Base-by-base conservation (phyloP, 1,140 invertebrate species). In the Drosophila takahashii region DNA sequence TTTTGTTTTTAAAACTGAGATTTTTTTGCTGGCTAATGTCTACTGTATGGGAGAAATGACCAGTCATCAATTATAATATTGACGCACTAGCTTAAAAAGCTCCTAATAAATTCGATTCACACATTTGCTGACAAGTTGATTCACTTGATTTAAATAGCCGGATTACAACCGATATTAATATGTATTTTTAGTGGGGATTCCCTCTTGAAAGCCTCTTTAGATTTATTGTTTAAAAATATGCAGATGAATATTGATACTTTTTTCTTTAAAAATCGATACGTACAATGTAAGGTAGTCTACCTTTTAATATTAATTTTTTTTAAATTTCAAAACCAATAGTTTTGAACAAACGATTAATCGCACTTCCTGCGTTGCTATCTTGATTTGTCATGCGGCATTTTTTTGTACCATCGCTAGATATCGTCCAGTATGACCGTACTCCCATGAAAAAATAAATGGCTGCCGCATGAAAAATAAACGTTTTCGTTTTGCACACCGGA, bases 381-480 rank as follows among this genome's bases (percentile, higher is more conserved):
- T 47, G 18, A 27, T 8, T 41, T 2, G 0, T 10, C 29, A 29
- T 64, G 44, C 34, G 41, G 34, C 7, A 42, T 56, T 42, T 18
- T 58, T 37, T n/a, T 11, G 13, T 29, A 39, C 44, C 58, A 41
- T 27, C 41, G 11, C 58, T 72, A 65, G 53, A 73, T 34, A 44
- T 22, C 8, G 15, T 18, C 29, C 29, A 32, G 29, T 32, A 32
- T 32, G 29, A 37, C 41, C 58, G 26, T 15, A 10, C 45, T 73
- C 6, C 2, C 8, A 9, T 32, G 29, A 32, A 64, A 58, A 77
- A 85, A 86, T 86, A 77, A 86, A 86, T 86, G 83, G 84, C 83
- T 87, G 83, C 83, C 83, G 85, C 80, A 77, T 67, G 64, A 80
- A 80, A 84, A 87, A 74, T 16, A 79, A 80, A 84, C 34, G 36